Evolutionary conservation across 2,797 vertebrate genomes (phyloP).

Genomic region (Lacerta bilineata): DNA sequence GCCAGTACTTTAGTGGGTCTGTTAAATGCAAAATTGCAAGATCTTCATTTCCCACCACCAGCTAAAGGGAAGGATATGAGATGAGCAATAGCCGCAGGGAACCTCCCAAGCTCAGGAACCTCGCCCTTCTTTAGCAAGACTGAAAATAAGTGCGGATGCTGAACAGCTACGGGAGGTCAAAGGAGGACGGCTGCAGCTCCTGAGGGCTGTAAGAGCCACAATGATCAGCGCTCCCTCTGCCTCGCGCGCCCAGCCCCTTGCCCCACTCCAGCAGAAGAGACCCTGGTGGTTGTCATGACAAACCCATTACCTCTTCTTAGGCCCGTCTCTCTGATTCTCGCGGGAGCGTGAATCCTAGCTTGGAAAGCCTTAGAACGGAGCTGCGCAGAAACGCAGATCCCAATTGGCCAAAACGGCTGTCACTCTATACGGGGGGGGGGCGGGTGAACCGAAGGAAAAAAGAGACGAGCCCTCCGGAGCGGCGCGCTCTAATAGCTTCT

Average conservation of each 20-base stretch:
- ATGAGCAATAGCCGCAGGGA: no score
- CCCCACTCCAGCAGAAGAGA: neutral
- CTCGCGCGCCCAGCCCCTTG: fast-evolving
- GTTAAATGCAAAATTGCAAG: neutral
- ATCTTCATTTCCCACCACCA: neutral
- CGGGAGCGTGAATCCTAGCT: neutral
- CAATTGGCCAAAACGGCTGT: neutral
- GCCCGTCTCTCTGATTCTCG: neutral
- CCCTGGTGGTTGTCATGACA: constrained; percentile 29
- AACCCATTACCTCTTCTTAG: constrained; percentile 45
- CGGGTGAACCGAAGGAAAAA: neutral
- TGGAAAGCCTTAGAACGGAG: fast-evolving
- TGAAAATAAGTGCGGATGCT: neutral
- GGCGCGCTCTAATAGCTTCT: neutral
- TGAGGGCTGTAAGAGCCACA: no score
- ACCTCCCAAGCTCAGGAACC: neutral
- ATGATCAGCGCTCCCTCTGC: neutral
- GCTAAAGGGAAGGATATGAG: neutral
- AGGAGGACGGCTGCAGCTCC: neutral
- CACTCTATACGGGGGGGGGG: neutral
- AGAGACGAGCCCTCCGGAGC: no score
- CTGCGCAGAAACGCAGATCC: neutral
- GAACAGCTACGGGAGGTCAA: neutral
- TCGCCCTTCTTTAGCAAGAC: neutral
- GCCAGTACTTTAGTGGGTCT: no score